phyloP scores from a whole-genome alignment of 2,113 vertebrate genomes.

The Lutjanus erythropterus region DNA sequence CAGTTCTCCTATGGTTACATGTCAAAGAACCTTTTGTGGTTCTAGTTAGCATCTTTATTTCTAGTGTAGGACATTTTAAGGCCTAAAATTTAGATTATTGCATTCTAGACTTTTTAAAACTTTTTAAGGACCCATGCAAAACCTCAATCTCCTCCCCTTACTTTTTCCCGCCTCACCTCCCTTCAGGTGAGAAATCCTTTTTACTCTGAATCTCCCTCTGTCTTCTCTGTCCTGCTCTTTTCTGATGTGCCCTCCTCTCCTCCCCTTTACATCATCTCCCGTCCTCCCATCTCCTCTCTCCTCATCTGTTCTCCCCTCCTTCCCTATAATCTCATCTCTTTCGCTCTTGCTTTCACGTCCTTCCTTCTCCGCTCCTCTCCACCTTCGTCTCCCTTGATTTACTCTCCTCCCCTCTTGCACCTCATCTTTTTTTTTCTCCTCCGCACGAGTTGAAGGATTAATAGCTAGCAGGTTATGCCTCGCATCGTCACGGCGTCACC shows the following conservation, averaged over 20 bases:
- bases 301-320: background rate
- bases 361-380: slow-evolving; percentile 6
- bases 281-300: slow-evolving; percentile 5
- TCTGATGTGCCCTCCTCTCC: slow-evolving; percentile 2
- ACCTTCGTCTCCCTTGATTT: slow-evolving; percentile 40
- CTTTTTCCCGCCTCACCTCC: background rate
- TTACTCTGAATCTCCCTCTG: background rate
- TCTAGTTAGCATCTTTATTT: no score
- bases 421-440: slow-evolving; percentile 56
- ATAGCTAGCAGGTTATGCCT: slow-evolving; percentile 66
- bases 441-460: slow-evolving; percentile 66
- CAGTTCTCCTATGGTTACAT: no score
- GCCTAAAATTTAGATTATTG: no score
- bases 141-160: background rate
- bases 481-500: slow-evolving; percentile 43
- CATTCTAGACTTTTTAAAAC: no score
- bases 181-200: background rate
- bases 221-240: background rate
- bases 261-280: slow-evolving; percentile 1
- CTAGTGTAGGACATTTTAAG: no score
- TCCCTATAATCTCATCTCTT: slow-evolving; percentile 17
- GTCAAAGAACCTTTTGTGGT: no score
- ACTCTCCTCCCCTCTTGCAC: slow-evolving; percentile 23
- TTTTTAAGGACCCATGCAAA: no score
- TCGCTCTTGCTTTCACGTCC: slow-evolving; percentile 21